Percentiles rank a stretch among this genome's conserved stretches.
These are phyloP conservation scores for Lithobates pipiens DNA, from an alignment of 2,797 vertebrate species.

Conservation along the genomic window DNA sequence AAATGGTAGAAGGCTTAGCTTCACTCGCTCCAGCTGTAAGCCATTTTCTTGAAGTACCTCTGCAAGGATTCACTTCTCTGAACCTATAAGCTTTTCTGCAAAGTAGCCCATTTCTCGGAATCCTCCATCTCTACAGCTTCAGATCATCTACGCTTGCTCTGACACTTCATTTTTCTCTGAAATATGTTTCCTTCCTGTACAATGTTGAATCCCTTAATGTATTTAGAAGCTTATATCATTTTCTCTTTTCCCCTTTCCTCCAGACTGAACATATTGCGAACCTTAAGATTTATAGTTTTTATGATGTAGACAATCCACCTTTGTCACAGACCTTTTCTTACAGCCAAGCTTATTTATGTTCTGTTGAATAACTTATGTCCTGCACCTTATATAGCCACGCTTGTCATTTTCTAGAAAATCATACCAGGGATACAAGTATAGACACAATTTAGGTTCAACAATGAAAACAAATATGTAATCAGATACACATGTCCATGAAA, in stretches of 20 bases:
- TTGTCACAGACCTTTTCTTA: conserved; percentile 28
- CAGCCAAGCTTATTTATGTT: conserved; percentile 21
- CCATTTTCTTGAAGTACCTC: conserved; percentile 3
- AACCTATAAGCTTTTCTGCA: conserved; percentile 30
- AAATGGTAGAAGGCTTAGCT: background rate
- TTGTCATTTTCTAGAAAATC: conserved; percentile 15
- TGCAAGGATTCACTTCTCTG: conserved; percentile 13
- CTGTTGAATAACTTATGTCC: conserved; percentile 24
- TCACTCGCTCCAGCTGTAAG: background rate
- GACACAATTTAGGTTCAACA: background rate
- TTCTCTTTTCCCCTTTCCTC: conserved; percentile 12
- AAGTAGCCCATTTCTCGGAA: conserved; percentile 32
- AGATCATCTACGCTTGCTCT: conserved; percentile 37
- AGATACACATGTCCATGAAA: background rate
- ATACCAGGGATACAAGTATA: background rate
- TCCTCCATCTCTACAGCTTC: conserved; percentile 22
- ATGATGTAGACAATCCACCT: conserved; percentile 2
- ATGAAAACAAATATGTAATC: background rate
- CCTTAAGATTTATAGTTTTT: conserved; percentile 31
- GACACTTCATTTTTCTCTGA: conserved; percentile 34
- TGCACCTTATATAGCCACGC: background rate
- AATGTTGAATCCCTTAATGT: conserved; percentile 37
- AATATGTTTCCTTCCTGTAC: conserved; percentile 33
- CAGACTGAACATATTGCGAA: conserved; percentile 3
- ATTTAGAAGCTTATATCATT: conserved; percentile 23